phyloP scores from a whole-genome alignment of 1,140 invertebrate species.

The Drosophila sucinea region DNA sequence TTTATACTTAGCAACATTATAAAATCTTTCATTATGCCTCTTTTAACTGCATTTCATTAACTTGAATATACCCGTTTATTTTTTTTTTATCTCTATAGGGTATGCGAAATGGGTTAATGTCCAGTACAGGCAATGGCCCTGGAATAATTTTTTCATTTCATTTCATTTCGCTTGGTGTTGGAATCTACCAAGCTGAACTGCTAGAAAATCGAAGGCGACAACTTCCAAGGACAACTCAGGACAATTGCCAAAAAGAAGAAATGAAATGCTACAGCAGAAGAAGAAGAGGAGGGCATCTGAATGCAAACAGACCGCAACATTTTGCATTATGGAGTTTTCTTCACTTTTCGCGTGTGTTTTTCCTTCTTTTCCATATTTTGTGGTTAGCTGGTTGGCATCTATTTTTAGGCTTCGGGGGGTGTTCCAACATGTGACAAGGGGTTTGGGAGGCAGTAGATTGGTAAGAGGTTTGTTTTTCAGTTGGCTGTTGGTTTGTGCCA shows the following conservation, averaged over 20 bases:
- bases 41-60: no score
- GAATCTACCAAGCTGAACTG: neutral
- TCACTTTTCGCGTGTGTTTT: constrained; percentile 19
- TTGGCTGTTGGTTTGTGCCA: constrained; percentile 27
- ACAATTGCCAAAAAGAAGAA: constrained; percentile 56
- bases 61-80: no score
- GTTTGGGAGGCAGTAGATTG: constrained; percentile 21
- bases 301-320: constrained; percentile 77
- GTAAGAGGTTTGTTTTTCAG: constrained; percentile 7
- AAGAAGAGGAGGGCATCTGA: constrained; percentile 21
- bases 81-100: neutral
- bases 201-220: constrained; percentile 58
- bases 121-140: constrained; percentile 54
- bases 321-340: constrained; percentile 64
- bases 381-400: constrained; percentile 22
- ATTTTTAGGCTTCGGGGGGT: constrained; percentile 30
- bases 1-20: no score
- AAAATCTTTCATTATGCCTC: no score
- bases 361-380: neutral
- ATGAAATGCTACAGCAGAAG: constrained; percentile 6
- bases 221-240: constrained; percentile 55
- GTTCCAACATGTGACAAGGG: constrained; percentile 2
- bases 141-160: constrained; percentile 15
- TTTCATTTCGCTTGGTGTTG: neutral
- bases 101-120: constrained; percentile 66